phyloP scores from a whole-genome alignment of 64 coral and sea anemone genomes.

The Actinia equina region DNA sequence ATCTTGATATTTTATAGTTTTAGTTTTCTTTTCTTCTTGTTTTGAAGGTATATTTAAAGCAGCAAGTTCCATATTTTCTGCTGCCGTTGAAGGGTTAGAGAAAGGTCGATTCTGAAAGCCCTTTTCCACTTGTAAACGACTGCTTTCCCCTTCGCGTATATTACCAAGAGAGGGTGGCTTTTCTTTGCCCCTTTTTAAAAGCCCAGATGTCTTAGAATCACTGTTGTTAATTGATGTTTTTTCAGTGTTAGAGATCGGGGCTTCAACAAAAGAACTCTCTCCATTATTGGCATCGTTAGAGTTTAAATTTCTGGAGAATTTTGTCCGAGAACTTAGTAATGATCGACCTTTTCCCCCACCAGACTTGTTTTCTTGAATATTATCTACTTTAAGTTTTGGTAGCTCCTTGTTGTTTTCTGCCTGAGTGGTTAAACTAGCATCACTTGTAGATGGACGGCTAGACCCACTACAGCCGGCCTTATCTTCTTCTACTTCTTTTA shows the following conservation, averaged over 20 bases:
- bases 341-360: background rate
- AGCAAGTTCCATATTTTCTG: background rate
- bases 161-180: conserved; percentile 3
- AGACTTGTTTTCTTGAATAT: conserved; percentile 14
- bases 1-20: conserved; percentile 43
- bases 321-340: conserved; percentile 19
- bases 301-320: conserved; percentile 23
- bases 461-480: background rate
- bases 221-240: background rate
- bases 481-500: conserved; percentile 5
- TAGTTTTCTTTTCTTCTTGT: conserved; percentile 34
- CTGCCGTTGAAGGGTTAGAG: background rate
- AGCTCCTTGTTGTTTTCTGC: background rate
- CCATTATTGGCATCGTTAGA: conserved; percentile 16
- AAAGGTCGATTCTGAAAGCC: background rate
- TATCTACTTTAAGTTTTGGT: background rate
- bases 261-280: background rate
- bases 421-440: background rate
- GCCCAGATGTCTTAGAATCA: conserved; percentile 19
- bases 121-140: background rate
- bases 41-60: background rate
- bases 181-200: conserved; percentile 52
- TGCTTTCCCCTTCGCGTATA: background rate
- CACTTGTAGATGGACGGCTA: background rate
- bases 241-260: background rate